Evolutionary conservation across 1,140 invertebrate genomes (phyloP).

Genomic region (Oppia nitens): DNA sequence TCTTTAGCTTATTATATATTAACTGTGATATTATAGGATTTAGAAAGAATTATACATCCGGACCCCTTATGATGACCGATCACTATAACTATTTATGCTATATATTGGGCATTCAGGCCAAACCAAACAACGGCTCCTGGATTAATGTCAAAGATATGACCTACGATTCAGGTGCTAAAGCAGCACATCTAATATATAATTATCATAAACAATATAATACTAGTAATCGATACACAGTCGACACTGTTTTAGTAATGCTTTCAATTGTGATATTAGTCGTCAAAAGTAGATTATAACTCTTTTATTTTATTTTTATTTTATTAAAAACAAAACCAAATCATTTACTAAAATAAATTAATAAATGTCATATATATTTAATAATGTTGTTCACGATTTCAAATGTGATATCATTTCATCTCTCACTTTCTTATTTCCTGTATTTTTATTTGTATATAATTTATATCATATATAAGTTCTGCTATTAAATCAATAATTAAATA

Average conservation of each 20-base stretch:
- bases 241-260: not conserved
- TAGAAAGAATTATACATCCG: constrained; percentile 10
- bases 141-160: constrained; percentile 2
- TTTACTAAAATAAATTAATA: no score
- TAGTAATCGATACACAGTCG: not conserved
- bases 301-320: no score
- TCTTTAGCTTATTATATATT: not conserved
- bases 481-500: no score
- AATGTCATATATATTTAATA: no score
- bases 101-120: constrained; percentile 17
- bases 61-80: constrained; percentile 20
- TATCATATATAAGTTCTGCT: no score
- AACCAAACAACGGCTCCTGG: constrained; percentile 20
- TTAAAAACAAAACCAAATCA: no score
- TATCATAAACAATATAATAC: no score
- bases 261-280: not conserved
- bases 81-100: constrained; percentile 21
- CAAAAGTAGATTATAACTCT: no score
- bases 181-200: not conserved
- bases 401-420: no score
- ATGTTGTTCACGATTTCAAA: no score
- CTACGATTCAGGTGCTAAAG: not conserved
- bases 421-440: no score
- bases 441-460: no score
- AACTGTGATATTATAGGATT: constrained; percentile 11